Evolutionary conservation across 2,797 vertebrate genomes (phyloP).

Genomic region (Myotis daubentonii): DNA sequence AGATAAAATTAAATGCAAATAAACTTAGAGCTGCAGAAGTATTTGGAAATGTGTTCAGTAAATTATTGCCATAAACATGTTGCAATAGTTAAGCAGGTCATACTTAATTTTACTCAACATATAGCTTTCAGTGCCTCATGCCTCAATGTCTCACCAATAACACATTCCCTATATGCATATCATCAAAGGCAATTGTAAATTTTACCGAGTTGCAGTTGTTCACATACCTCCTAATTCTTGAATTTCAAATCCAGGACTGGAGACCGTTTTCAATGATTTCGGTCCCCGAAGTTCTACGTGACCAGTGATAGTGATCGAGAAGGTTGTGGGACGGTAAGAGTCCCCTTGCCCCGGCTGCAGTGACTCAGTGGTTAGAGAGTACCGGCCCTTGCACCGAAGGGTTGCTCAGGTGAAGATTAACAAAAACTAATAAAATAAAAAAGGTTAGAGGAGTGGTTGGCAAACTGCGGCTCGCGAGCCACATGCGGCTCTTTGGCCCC

Average conservation of each 20-base stretch:
- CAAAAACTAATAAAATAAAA: no score
- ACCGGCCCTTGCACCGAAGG: no score
- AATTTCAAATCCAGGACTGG: neutral
- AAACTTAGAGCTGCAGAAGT: neutral
- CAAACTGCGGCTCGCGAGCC: no score
- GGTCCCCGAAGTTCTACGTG: neutral
- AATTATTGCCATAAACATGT: neutral
- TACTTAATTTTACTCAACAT: neutral
- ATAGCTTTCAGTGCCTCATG: neutral
- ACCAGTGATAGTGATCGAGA: neutral
- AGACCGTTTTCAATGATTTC: neutral
- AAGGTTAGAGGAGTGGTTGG: neutral
- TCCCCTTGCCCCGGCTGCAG: no score
- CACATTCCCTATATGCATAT: neutral
- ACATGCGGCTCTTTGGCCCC: no score
- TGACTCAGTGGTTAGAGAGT: no score
- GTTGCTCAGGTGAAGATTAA: no score
- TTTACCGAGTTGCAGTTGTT: neutral
- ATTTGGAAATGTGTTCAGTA: neutral
- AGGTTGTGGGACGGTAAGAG: neutral
- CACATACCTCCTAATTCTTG: neutral
- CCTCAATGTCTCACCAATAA: neutral
- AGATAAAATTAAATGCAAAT: neutral
- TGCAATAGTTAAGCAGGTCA: neutral
- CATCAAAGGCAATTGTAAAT: neutral